phyloP scores from a whole-genome alignment of 2,113 vertebrate species.

The Aplodontia rufa region DNA sequence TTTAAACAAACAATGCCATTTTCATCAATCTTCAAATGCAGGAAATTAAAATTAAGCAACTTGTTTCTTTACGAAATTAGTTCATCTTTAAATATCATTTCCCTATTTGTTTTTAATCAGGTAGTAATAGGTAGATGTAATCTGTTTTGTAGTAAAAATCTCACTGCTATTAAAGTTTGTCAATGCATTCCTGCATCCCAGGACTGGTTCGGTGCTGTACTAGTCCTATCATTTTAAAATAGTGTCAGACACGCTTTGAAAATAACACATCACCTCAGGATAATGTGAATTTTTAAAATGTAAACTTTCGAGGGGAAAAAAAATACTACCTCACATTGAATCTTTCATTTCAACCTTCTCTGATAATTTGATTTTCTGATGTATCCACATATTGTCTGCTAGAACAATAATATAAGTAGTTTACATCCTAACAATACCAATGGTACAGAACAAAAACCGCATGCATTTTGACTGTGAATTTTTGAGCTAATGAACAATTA shows the following conservation, averaged over 20 bases:
- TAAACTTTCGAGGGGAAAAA: conserved; percentile 67
- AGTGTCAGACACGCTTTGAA: conserved; percentile 72
- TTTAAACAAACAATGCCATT: conserved; percentile 37
- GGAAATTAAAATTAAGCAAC: conserved; percentile 68
- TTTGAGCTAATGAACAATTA: conserved; percentile 24
- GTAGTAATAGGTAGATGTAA: conserved; percentile 66
- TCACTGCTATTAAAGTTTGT: conserved; percentile 74
- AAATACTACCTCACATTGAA: conserved; percentile 6
- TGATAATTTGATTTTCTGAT: conserved; percentile 69
- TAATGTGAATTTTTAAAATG: conserved; percentile 77
- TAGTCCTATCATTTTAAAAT: conserved; percentile 79
- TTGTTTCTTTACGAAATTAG: conserved; percentile 58
- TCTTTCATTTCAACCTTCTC: conserved; percentile 56
- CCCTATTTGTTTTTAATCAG: conserved; percentile 66
- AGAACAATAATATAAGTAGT: conserved; percentile 61
- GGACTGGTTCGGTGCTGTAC: conserved; percentile 68
- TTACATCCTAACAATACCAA: conserved; percentile 56
- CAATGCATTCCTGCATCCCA: conserved; percentile 73
- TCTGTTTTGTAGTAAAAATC: conserved; percentile 70
- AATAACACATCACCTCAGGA: conserved; percentile 71
- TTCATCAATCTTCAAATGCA: conserved; percentile 14
- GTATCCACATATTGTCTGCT: conserved; percentile 48
- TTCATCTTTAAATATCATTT: conserved; percentile 54
- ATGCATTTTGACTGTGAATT: conserved; percentile 19
- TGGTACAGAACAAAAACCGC: conserved; percentile 36